A percentile compares a stretch with the other conserved stretches of the same genome.
phyloP scores from a whole-genome alignment of 2,113 vertebrate genomes.

The Alectura lathami region DNA sequence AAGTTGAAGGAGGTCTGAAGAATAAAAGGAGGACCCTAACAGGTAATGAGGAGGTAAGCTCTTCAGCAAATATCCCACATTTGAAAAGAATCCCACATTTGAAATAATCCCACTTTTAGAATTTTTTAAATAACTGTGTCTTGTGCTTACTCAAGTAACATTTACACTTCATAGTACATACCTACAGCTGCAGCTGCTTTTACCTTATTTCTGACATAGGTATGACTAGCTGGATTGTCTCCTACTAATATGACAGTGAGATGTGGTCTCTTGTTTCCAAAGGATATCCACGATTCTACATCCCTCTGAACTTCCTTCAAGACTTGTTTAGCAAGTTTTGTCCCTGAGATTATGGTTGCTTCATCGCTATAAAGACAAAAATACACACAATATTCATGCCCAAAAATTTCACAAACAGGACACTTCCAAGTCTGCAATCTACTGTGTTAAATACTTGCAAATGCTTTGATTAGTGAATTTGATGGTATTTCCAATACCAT shows the following conservation, averaged over 20 bases:
- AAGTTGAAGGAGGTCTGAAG: not conserved
- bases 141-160: not conserved
- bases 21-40: not conserved
- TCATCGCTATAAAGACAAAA: constrained; percentile 74
- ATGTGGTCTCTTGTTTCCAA: constrained; percentile 88
- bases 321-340: constrained; percentile 84
- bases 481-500: not conserved
- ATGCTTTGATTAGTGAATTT: not conserved
- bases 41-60: not conserved
- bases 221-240: constrained; percentile 87
- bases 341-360: constrained; percentile 88
- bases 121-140: not conserved
- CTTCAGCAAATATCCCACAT: not conserved
- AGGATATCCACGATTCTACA: constrained; percentile 83
- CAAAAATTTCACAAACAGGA: not conserved
- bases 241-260: constrained; percentile 90
- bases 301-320: constrained; percentile 85
- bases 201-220: constrained; percentile 91
- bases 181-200: constrained; percentile 86
- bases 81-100: not conserved
- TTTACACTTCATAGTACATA: constrained; percentile 54
- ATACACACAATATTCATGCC: not conserved
- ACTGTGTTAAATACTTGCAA: not conserved
- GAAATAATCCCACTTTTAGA: fast-evolving
- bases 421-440: not conserved